Evolutionary conservation across 1,140 invertebrate species (phyloP).

Genomic region (Lepidurus packardi): DNA sequence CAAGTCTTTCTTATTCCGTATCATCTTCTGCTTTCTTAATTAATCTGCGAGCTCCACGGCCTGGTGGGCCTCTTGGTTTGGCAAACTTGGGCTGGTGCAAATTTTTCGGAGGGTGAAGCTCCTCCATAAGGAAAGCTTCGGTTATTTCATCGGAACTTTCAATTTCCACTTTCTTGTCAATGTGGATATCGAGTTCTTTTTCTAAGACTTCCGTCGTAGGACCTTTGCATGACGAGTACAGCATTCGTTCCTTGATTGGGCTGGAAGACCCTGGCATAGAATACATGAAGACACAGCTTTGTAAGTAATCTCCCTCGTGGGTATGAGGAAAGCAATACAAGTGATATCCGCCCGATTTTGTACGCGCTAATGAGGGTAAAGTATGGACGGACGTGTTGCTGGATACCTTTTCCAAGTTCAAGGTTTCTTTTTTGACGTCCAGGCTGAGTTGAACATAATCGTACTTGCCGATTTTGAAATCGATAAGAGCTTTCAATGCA

Average conservation of each 20-base stretch:
- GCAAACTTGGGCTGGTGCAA: slow-evolving; percentile 85
- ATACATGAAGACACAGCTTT: slow-evolving; percentile 89
- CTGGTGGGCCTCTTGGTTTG: slow-evolving; percentile 89
- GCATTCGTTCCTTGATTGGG: slow-evolving; percentile 92
- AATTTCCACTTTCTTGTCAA: slow-evolving; percentile 90
- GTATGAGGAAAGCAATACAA: slow-evolving; percentile 85
- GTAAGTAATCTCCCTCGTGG: slow-evolving; percentile 81
- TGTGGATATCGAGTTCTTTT: slow-evolving; percentile 55
- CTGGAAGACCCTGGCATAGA: slow-evolving; percentile 93
- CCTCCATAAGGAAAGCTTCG: slow-evolving; percentile 81
- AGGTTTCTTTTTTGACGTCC: slow-evolving; percentile 70
- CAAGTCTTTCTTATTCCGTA: neutral
- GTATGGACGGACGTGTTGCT: slow-evolving; percentile 56
- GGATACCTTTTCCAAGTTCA: slow-evolving; percentile 60
- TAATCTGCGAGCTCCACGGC: slow-evolving; percentile 80
- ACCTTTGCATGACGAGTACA: slow-evolving; percentile 94
- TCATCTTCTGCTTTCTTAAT: slow-evolving; percentile 52
- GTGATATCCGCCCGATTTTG: slow-evolving; percentile 82
- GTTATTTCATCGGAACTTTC: slow-evolving; percentile 81
- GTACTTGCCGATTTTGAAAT: slow-evolving; percentile 48
- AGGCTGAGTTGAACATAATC: slow-evolving; percentile 58
- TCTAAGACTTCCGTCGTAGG: slow-evolving; percentile 75
- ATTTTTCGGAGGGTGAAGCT: slow-evolving; percentile 89
- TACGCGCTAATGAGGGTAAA: slow-evolving; percentile 69
- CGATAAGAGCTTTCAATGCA: slow-evolving; percentile 64